A percentile compares a stretch with the other conserved stretches of the same genome.
Conservation (phyloP, 2,797 vertebrate species). For the Menidia menidia region DNA sequence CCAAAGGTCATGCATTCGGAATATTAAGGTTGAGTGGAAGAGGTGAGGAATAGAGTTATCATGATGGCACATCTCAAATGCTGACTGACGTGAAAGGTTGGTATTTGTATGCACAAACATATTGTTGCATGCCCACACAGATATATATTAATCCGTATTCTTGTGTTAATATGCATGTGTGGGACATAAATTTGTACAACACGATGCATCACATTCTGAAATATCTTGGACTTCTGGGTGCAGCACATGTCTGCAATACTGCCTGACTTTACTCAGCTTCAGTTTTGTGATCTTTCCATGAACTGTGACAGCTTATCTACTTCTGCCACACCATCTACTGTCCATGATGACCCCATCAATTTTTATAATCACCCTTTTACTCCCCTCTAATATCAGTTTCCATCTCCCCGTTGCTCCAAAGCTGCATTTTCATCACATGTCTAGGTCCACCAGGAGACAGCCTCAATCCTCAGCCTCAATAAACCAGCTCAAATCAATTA, state of each 20-base stretch:
- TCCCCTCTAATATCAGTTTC: conserved; percentile 52
- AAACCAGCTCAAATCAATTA: conserved; percentile 40
- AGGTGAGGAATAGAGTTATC: conserved; percentile 19
- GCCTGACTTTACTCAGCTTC: conserved; percentile 10
- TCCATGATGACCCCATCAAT: conserved; percentile 61
- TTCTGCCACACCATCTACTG: conserved; percentile 45
- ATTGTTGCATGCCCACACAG: background rate
- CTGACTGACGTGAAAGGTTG: conserved; percentile 22
- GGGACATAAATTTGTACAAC: conserved; percentile 22
- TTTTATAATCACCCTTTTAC: conserved; percentile 64
- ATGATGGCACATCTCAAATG: conserved; percentile 33
- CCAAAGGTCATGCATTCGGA: conserved; percentile 70
- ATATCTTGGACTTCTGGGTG: conserved; percentile 25
- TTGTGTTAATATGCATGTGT: conserved; percentile 15
- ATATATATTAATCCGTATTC: conserved; percentile 25
- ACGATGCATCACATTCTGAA: conserved; percentile 11
- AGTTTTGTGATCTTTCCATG: conserved; percentile 26
- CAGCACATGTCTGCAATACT: conserved; percentile 12
- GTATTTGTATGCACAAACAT: conserved; percentile 7
- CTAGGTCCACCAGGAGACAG: conserved; percentile 52
- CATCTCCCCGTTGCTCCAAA: conserved; percentile 44
- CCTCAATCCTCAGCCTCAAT: conserved; percentile 37
- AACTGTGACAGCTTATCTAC: conserved; percentile 48
- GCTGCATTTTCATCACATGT: conserved; percentile 49
- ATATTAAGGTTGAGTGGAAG: conserved; percentile 39